Evolutionary conservation across 2,888 invertebrate genomes (phyloP).

Genomic region (Limnephilus marmoratus): DNA sequence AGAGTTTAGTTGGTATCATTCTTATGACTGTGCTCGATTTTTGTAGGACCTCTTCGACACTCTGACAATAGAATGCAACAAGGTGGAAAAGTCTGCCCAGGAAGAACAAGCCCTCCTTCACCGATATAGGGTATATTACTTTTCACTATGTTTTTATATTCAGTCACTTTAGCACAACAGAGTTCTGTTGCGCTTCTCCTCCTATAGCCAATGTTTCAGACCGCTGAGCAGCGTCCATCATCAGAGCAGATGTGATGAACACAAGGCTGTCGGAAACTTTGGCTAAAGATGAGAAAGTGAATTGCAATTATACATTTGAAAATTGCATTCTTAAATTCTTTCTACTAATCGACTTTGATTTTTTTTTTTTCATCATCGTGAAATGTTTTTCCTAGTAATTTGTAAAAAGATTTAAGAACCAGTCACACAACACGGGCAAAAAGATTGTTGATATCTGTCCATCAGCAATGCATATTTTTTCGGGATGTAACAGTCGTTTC

Average conservation of each 20-base stretch:
- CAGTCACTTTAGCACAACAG: not conserved
- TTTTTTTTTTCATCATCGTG: not conserved
- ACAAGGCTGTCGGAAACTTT: no score
- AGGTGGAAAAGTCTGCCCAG: slow-evolving; percentile 33
- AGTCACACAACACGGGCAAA: not conserved
- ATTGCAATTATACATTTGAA: no score
- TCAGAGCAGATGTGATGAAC: no score
- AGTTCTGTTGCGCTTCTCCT: no score
- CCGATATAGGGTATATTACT: slow-evolving; percentile 29
- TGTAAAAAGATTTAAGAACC: not conserved
- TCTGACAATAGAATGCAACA: slow-evolving; percentile 37
- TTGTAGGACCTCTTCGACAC: slow-evolving; percentile 40
- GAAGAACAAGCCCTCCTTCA: slow-evolving; percentile 29
- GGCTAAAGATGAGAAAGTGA: no score
- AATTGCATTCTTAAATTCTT: no score
- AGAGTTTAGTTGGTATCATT: not conserved
- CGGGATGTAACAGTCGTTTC: not conserved
- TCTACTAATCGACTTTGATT: no score
- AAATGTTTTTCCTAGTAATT: not conserved
- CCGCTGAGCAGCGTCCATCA: no score
- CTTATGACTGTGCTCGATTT: not conserved
- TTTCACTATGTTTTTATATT: not conserved
- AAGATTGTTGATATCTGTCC: not conserved
- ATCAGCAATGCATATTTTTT: not conserved
- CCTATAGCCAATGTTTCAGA: no score